Evolutionary conservation across 2,797 vertebrate species (phyloP), one percentile per base, ranked within the genome.

Genomic region (Xiphophorus birchmanni): DNA sequence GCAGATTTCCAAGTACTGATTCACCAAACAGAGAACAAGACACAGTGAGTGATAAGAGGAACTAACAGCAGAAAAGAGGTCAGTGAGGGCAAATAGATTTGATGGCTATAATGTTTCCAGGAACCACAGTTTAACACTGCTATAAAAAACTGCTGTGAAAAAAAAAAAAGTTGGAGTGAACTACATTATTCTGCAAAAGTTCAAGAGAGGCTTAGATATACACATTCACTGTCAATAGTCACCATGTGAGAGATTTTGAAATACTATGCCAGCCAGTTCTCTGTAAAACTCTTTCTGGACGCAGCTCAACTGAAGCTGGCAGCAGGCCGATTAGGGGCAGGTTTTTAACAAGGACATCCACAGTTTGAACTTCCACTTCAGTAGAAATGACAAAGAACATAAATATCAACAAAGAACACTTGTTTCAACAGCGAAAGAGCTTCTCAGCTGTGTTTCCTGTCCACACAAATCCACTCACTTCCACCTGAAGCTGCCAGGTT

Each of bases 1-100:
- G 81, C 65, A 85, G 80, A 85, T 80, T 91, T 91, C 85, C 76
- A 89, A 89, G 87, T 84, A 93, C 77, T 52, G 1, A 81, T 79
- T 83, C 44, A 87, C 90, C 58, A 56, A 78, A 85, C 52, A 44
- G 82, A 84, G 50, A 89, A 65, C 0, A 10, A 56, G 76, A 80
- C n/a, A 79, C 13, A 35, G 13, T 74, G 80, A 85, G 48, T 29
- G 81, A 86, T 60, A 80, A 80, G 29, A 76, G 79, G 69, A 72
- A 72, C 42, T 54, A 65, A 73, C 69, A 54, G 29, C 71, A 75
- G 63, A 26, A 78, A 81, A 45, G 17, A 2, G 76, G 74, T 84
- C 58, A 80, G 40, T 73, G 78, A 73, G 35, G 77, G 37, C 35
- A 1, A 80, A 74, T 56, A 67, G 77, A 86, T 89, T 73, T 81